Evolutionary conservation across 2,888 invertebrate genomes (phyloP).

Genomic region (Axea sp.): DNA sequence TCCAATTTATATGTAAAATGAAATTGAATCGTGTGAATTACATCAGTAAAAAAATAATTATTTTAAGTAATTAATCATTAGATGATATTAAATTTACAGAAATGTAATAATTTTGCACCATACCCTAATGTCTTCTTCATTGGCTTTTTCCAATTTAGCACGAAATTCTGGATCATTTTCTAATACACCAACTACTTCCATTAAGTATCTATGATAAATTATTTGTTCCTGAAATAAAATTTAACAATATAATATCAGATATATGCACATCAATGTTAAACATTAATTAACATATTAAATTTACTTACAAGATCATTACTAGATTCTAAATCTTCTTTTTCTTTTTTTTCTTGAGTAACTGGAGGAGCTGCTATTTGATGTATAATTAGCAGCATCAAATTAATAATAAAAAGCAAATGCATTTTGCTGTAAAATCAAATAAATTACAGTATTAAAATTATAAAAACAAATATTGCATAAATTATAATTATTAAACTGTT

Average conservation of each 20-base stretch:
- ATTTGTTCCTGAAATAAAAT: slow-evolving; percentile 74
- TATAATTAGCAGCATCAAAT: slow-evolving; percentile 55
- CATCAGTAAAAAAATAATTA: no score
- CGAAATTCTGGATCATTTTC: slow-evolving; percentile 94
- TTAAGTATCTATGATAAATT: slow-evolving; percentile 93
- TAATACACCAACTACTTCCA: slow-evolving; percentile 92
- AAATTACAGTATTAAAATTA: neutral
- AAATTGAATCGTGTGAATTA: no score
- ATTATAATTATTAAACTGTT: no score
- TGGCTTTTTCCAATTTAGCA: slow-evolving; percentile 88
- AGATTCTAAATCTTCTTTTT: slow-evolving; percentile 69
- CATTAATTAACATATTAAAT: neutral
- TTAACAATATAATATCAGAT: no score
- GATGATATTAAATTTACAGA: no score
- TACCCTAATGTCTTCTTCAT: slow-evolving; percentile 91
- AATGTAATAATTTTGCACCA: no score
- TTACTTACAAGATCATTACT: slow-evolving; percentile 56
- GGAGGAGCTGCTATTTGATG: slow-evolving; percentile 80
- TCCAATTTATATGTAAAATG: no score
- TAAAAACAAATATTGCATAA: neutral
- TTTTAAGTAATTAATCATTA: no score
- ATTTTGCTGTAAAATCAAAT: slow-evolving; percentile 32
- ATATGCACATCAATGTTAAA: no score
- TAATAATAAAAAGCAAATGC: slow-evolving; percentile 9
- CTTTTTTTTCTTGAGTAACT: slow-evolving; percentile 76